Conservation (phyloP, 2,113 vertebrate species). For the Elephantulus edwardii region DNA sequence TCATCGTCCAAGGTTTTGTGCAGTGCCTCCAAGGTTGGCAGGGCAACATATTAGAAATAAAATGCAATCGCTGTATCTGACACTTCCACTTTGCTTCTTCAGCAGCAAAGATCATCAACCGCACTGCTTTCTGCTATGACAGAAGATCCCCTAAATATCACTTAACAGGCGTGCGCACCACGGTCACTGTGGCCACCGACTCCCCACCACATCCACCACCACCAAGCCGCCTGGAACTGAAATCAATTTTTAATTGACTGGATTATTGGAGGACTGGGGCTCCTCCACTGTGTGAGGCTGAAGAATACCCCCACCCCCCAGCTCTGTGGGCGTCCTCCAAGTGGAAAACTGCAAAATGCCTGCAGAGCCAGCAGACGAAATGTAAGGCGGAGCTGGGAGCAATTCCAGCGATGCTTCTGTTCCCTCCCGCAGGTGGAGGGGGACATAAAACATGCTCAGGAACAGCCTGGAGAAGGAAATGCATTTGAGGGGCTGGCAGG, state of each 20-base stretch:
- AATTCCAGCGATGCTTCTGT: fast-evolving
- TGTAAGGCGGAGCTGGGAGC: slow-evolving; percentile 47
- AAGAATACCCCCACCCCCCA: slow-evolving; percentile 68
- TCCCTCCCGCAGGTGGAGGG: neutral
- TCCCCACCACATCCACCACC: slow-evolving; percentile 82
- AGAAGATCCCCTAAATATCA: slow-evolving; percentile 88
- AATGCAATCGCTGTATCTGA: slow-evolving; percentile 86
- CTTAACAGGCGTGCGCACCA: slow-evolving; percentile 83
- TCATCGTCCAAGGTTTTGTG: slow-evolving; percentile 79
- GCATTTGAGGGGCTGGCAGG: neutral
- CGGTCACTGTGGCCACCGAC: slow-evolving; percentile 79
- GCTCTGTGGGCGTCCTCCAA: slow-evolving; percentile 50
- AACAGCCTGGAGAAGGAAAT: neutral
- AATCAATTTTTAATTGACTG: slow-evolving; percentile 89
- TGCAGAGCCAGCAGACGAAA: slow-evolving; percentile 47
- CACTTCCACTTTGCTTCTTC: slow-evolving; percentile 87
- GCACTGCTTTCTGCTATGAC: slow-evolving; percentile 82
- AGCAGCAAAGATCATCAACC: slow-evolving; percentile 85
- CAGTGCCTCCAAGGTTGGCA: slow-evolving; percentile 83
- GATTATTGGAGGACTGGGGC: slow-evolving; percentile 82
- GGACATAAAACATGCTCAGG: slow-evolving; percentile 42
- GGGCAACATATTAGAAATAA: slow-evolving; percentile 88
- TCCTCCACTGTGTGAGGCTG: slow-evolving; percentile 60
- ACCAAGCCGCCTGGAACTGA: slow-evolving; percentile 80
- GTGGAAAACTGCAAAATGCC: slow-evolving; percentile 70